Base-by-base conservation (phyloP, 2,797 vertebrate species). In the Aselliscus stoliczkanus region DNA sequence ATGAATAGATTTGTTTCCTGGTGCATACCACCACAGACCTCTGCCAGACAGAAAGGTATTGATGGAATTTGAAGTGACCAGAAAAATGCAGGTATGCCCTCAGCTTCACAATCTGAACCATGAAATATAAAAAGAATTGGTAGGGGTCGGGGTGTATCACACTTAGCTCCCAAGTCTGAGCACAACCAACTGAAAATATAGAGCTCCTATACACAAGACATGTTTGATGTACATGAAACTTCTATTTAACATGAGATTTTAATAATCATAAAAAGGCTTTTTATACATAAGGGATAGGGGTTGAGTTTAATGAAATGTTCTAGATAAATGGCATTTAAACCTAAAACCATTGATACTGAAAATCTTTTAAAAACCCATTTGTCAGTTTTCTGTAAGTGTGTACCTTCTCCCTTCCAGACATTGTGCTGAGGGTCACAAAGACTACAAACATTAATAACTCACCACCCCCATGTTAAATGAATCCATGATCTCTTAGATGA, bases 21-120 rank as follows among this genome's bases (percentile, higher is more conserved):
- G 96, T 82, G 82, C 69, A 82, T 20, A 97, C 97, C 88, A 96
- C 94, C 93, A 95, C 93, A 97, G 94, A 97, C 91, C 88, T 97
- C 88, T 97, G 72, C 93, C 97, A 39, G 13, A 96, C 27, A 65
- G 97, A 97, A 98, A 97, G 64, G 84, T 97, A 98, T 98, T 98
- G 96, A 98, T 97, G 96, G 90, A 94, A 97, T 97, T 98, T 97
- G 97, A 98, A 98, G 96, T 95, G 97, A 98, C 97, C 98, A 97
- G 97, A 98, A 98, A 98, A 98, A 98, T 97, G 94, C 75, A 92
- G 89, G 97, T 96, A 94, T 81, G 83, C 97, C 96, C 89, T 97
- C 95, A 93, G 90, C 91, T 93, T 97, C 79, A 81, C 85, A 97
- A 94, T 94, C 83, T 89, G 72, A 96, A 80, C 76, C 39, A 91